Base-by-base conservation (phyloP, 1,140 invertebrate genomes). In the Drosophila aff. region DNA sequence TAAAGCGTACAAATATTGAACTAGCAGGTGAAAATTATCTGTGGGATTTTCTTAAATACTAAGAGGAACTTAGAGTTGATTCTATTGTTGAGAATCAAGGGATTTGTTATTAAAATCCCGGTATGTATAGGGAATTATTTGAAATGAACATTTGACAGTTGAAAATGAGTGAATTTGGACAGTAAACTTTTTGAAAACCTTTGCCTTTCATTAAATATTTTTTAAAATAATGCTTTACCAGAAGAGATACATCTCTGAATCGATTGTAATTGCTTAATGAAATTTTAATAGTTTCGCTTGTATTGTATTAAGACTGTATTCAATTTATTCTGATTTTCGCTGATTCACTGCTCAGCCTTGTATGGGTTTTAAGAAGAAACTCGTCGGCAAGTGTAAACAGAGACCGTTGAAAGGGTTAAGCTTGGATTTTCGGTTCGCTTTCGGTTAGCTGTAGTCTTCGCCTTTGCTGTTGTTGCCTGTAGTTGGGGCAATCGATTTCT, bases 401-500 rank as follows among this genome's bases (percentile, higher is more conserved):
- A 76, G 64, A 47, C 40, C 49, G 52, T 38, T 44, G 75, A 77
- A 77, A 67, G 75, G 74, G 64, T 69, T 77, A 76, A 76, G 73
- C 73, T 76, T 49, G 50, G 66, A 72, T 77, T 76, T 66, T 77
- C 31, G 65, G 40, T 50, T 66, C 38, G 73, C 64, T 69, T 64
- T 80, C 82, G 52, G 40, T 50, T 75, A 73, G 59, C 44, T 75
- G 53, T 76, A 58, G 53, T 28, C 57, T 55, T 58, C n/a, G 40
- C 21, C 49, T 61, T 52, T 79, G 62, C 9, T 50, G 47, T 59
- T 43, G 61, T 21, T 46, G 18, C 6, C 21, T 50, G 58, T 62
- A 84, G 60, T 75, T 84, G 73, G 59, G 74, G 73, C 84, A 87
- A 87, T 87, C 84, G 83, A 87, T 87, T 87, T 89, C 84, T 87